Conservation (phyloP, 2,113 vertebrate genomes). For the Onychostoma macrolepis region DNA sequence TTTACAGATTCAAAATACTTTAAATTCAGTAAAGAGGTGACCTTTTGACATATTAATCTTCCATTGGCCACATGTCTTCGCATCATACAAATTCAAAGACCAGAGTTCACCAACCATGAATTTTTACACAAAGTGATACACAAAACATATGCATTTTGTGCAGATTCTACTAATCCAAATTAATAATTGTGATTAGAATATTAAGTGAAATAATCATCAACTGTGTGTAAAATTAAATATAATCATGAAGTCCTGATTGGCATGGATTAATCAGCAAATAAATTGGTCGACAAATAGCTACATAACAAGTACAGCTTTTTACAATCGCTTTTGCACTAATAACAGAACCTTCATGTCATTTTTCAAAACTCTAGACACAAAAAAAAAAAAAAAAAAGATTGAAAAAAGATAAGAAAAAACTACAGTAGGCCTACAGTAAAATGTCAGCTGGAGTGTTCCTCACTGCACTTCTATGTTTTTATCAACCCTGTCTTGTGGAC, state of each 20-base stretch:
- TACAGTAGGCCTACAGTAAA: too few species aligned
- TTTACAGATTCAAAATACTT: background rate
- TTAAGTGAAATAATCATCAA: background rate
- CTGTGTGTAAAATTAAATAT: background rate
- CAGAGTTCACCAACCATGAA: background rate
- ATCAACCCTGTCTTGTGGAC: too few species aligned
- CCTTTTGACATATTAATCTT: background rate
- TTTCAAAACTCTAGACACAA: too few species aligned
- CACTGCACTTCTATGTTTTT: too few species aligned
- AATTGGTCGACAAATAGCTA: background rate
- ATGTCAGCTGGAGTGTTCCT: too few species aligned
- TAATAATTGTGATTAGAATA: background rate
- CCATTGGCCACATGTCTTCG: background rate
- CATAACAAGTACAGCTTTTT: background rate
- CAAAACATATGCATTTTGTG: background rate
- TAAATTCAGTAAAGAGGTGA: background rate
- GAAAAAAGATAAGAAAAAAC: too few species aligned
- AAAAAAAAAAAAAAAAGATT: too few species aligned
- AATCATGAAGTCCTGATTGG: background rate
- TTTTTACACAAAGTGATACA: background rate
- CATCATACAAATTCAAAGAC: background rate
- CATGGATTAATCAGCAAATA: background rate
- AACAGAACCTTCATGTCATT: too few species aligned
- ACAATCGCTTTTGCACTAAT: too few species aligned
- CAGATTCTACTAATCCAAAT: background rate